Evolutionary conservation across 2,797 vertebrate genomes (phyloP), one percentile per base, ranked within the genome.

Genomic region (Acanthurus leucopareius): DNA sequence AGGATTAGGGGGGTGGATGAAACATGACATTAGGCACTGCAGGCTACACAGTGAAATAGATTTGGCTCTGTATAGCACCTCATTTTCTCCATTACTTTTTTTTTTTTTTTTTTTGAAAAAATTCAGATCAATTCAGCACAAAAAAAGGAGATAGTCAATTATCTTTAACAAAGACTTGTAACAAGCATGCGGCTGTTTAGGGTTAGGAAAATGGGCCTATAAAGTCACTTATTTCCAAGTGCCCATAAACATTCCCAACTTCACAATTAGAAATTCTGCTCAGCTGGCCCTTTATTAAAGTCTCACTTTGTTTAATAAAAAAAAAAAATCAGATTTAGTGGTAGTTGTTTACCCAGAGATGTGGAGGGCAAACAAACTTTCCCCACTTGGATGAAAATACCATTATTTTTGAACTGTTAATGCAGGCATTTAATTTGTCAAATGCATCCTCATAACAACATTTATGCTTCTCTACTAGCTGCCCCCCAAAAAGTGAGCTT

Each of bases 1-100:
- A 53, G 65, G 69, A 84, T 86, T 73, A 78, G 25, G n/a, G n/a
- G 45, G 4, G 69, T 20, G 57, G 62, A 80, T 77, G 51, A 76
- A 69, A 83, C 62, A 44, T 16, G 62, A 79, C 25, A 78, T 13
- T 17, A 20, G 15, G 56, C 35, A 81, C 77, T 82, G 42, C 40
- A 65, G 49, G 25, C 73, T 75, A 69, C 67, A 51, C 2, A 3
- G 45, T 4, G 14, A 6, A 51, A 25, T 71, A 77, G 25, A 57
- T 56, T 56, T 44, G 17, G 8, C 56, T 40, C 51, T 6, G 17
- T 13, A 20, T 62, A 77, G 57, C 2, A 14, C 16, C 19, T 35
- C 38, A 13, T 62, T 65, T 65, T 64, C 13, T 20, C 25, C 49
- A 54, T 32, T 11, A 19, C 25, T 5, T 44, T 7, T 45, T 17